Percentiles rank a stretch among this genome's conserved stretches.
phyloP scores from a whole-genome alignment of 2,797 vertebrate species.

The Rousettus madagascariensis region DNA sequence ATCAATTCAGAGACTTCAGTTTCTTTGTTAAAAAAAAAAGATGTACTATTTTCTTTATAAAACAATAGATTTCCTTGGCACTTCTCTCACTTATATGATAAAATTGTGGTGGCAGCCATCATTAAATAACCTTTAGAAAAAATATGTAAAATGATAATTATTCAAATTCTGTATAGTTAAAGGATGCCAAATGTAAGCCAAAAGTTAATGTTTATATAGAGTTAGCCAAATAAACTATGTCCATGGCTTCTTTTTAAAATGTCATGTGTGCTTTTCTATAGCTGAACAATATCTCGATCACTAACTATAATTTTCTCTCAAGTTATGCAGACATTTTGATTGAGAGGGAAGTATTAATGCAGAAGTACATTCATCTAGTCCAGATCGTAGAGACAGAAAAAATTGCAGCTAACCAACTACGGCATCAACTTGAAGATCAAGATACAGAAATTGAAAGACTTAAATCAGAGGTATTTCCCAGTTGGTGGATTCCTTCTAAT shows the following conservation, averaged over 20 bases:
- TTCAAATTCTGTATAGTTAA: neutral
- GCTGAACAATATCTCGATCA: neutral
- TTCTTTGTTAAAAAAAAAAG: constrained; percentile 4
- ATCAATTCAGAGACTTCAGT: neutral
- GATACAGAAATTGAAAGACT: constrained; percentile 97
- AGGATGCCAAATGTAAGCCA: neutral
- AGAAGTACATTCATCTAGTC: constrained; percentile 98
- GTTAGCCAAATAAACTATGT: neutral
- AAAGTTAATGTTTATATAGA: constrained; percentile 11
- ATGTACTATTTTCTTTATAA: neutral
- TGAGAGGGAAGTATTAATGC: constrained; percentile 97
- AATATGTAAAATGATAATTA: neutral
- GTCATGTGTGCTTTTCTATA: rapidly evolving
- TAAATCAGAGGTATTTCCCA: constrained; percentile 92
- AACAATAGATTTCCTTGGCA: neutral
- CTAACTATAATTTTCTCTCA: constrained; percentile 66
- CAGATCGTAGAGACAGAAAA: constrained; percentile 99
- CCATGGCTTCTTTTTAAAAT: neutral
- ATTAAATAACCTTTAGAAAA: neutral
- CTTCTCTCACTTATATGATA: neutral
- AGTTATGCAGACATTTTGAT: constrained; percentile 96
- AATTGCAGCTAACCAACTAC: constrained; percentile 95
- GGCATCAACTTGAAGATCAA: constrained; percentile 98
- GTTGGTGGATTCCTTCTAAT: neutral
- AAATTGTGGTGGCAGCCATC: neutral